A percentile compares a stretch with the other conserved stretches of the same genome.
phyloP scores from a whole-genome alignment of 1,140 invertebrate genomes.

The Orius insidiosus region DNA sequence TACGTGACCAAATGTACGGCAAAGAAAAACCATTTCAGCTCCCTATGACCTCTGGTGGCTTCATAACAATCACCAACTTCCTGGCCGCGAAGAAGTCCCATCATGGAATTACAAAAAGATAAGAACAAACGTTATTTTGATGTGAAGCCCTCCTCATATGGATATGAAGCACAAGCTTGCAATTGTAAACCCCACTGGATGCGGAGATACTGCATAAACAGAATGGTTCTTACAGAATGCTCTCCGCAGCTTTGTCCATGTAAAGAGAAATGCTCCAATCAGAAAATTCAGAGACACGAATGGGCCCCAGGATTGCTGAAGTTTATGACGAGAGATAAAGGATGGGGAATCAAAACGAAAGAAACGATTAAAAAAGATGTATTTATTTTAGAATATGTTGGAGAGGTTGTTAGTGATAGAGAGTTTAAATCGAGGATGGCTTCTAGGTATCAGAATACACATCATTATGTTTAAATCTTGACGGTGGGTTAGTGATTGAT shows the following conservation, averaged over 20 bases:
- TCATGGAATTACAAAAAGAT: conserved; percentile 86
- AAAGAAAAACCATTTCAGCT: conserved; percentile 61
- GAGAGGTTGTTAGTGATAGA: conserved; percentile 87
- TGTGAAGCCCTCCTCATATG: conserved; percentile 56
- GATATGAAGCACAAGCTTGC: conserved; percentile 72
- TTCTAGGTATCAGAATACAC: conserved; percentile 73
- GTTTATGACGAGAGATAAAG: conserved; percentile 80
- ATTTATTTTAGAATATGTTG: conserved; percentile 92
- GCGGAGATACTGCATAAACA: conserved; percentile 82
- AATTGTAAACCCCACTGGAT: conserved; percentile 54
- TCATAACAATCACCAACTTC: conserved; percentile 54
- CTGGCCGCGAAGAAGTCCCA: conserved; percentile 51
- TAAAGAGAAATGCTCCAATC: conserved; percentile 71
- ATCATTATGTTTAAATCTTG: conserved; percentile 94
- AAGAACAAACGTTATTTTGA: conserved; percentile 76
- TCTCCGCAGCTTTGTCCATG: conserved; percentile 66
- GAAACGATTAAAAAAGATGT: conserved; percentile 60
- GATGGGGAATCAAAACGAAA: conserved; percentile 80
- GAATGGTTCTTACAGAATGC: conserved; percentile 87
- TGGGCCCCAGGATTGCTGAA: conserved; percentile 72
- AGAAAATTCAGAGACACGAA: conserved; percentile 75
- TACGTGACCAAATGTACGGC: conserved; percentile 69
- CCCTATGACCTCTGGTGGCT: conserved; percentile 90
- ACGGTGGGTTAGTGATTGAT: conserved; percentile 88
- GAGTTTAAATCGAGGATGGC: conserved; percentile 86